Conservation (phyloP, 2,797 vertebrate species). For the Echiichthys vipera region DNA sequence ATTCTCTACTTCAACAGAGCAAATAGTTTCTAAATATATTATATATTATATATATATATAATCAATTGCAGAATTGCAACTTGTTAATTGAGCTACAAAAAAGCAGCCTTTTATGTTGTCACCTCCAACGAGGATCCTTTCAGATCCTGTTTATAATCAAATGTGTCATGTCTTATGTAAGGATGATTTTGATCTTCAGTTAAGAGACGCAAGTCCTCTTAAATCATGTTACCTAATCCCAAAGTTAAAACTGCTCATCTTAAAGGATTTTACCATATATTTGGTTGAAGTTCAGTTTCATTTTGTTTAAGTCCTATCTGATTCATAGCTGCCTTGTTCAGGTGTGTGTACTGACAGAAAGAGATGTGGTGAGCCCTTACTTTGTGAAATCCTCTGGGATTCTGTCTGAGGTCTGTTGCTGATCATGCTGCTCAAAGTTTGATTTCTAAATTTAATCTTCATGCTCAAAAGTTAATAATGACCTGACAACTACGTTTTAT, state of each 20-base stretch:
- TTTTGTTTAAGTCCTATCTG: neutral
- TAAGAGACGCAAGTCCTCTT: neutral
- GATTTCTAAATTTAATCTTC: neutral
- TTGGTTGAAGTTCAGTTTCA: conserved; percentile 6
- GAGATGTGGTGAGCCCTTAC: neutral
- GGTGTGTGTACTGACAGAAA: neutral
- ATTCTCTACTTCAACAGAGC: neutral
- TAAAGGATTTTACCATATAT: neutral
- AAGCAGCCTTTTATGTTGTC: neutral
- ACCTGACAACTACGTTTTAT: neutral
- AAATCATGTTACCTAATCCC: too few relatives aligned
- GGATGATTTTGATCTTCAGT: conserved; percentile 3
- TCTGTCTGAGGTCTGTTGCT: too few relatives aligned
- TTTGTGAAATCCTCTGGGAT: neutral
- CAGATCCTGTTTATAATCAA: neutral
- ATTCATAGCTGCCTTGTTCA: neutral
- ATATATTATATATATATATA: too few relatives aligned
- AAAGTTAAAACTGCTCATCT: neutral
- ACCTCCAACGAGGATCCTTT: neutral
- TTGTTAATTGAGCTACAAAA: neutral
- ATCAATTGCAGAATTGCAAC: neutral
- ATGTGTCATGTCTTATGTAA: neutral
- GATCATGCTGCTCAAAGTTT: neutral
- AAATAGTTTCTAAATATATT: neutral
- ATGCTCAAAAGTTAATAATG: neutral